Conservation (phyloP, 2,888 invertebrate species). For the Aromia moschata region DNA sequence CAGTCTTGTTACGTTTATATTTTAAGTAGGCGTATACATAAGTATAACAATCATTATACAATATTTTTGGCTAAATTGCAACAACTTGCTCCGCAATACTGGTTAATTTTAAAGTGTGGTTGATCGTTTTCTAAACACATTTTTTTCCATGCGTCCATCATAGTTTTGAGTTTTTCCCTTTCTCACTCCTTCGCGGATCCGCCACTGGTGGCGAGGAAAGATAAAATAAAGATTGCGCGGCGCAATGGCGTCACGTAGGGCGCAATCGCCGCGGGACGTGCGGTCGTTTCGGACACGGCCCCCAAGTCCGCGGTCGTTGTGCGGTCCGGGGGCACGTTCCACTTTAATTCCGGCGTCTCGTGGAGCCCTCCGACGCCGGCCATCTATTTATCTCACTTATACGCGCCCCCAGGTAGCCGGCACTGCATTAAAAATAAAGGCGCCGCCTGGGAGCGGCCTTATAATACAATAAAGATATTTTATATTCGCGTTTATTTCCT, state of each 20-base stretch:
- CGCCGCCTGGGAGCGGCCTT: conserved; percentile 38
- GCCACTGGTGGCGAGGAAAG: conserved; percentile 37
- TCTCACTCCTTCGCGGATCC: too few species aligned
- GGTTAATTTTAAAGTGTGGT: too few species aligned
- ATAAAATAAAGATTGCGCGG: conserved; percentile 55
- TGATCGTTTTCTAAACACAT: too few species aligned
- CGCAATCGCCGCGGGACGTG: conserved; percentile 61
- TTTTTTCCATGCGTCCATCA: too few species aligned
- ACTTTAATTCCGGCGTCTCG: conserved; percentile 62
- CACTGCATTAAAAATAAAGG: conserved; percentile 53
- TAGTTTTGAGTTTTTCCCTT: too few species aligned
- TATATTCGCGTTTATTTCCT: conserved; percentile 46
- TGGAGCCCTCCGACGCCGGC: too few species aligned
- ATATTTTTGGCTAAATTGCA: too few species aligned
- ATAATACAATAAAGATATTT: conserved; percentile 51
- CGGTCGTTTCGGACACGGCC: conserved; percentile 55
- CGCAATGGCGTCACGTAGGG: conserved; percentile 61
- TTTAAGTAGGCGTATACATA: too few species aligned
- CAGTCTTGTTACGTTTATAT: too few species aligned
- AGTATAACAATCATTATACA: too few species aligned
- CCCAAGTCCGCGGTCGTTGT: conserved; percentile 46
- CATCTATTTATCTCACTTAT: conserved; percentile 61
- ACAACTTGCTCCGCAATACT: too few species aligned
- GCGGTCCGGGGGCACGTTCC: conserved; percentile 63
- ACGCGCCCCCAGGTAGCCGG: conserved; percentile 49